phyloP scores from a whole-genome alignment of 1,140 invertebrate genomes.

The Periplaneta americana region DNA sequence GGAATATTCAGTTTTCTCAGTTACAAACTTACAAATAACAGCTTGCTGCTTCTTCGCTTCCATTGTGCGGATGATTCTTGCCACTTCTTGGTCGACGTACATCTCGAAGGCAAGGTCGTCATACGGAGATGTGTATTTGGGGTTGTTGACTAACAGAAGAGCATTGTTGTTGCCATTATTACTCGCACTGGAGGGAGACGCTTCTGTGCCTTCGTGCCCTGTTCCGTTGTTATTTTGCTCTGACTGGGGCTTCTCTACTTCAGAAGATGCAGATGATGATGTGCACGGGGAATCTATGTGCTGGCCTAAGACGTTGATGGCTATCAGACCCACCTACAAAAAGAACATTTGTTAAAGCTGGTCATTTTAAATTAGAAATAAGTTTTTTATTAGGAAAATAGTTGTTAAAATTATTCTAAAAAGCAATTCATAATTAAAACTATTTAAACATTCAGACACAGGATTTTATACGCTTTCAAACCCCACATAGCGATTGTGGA shows the following conservation, averaged over 20 bases:
- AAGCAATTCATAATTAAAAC: too few relatives aligned
- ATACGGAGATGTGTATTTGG: constrained; percentile 73
- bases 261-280: neutral
- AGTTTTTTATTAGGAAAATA: too few relatives aligned
- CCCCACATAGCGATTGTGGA: too few relatives aligned
- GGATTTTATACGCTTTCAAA: too few relatives aligned
- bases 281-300: constrained; percentile 27
- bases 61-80: constrained; percentile 78
- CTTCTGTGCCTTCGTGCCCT: constrained; percentile 14
- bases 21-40: constrained; percentile 53
- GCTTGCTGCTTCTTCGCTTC: constrained; percentile 82
- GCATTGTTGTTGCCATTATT: constrained; percentile 12
- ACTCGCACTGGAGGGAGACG: neutral
- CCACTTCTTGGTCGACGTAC: constrained; percentile 93
- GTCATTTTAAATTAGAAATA: too few relatives aligned
- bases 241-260: neutral
- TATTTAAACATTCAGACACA: too few relatives aligned
- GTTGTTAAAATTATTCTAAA: too few relatives aligned
- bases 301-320: constrained; percentile 68
- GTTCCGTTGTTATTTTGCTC: constrained; percentile 4
- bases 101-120: constrained; percentile 96
- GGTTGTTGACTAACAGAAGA: constrained; percentile 28
- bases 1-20: neutral
- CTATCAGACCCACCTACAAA: constrained; percentile 61
- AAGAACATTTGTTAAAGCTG: too few relatives aligned